A percentile compares a stretch with the other conserved stretches of the same genome.
These are phyloP conservation scores for Neodontobutis hainanensis DNA, from an alignment of 2,113 vertebrate genomes.

Conservation along the genomic window DNA sequence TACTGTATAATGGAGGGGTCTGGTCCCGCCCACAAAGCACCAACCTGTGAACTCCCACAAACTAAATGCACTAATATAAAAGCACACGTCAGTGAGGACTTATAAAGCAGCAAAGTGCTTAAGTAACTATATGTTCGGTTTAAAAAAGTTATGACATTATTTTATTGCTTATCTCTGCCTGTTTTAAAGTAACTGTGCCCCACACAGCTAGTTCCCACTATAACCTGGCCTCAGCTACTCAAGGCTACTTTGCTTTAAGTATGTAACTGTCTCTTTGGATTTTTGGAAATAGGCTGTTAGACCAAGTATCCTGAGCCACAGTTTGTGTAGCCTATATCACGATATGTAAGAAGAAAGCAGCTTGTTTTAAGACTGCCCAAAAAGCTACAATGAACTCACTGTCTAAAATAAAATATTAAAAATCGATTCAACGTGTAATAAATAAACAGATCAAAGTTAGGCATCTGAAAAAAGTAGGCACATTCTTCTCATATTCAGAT, in stretches of 20 bases:
- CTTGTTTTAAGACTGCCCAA: background rate
- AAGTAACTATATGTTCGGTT: too few relatives aligned
- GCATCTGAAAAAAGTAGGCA: background rate
- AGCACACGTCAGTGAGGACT: too few relatives aligned
- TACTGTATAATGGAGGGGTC: background rate
- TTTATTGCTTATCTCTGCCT: too few relatives aligned
- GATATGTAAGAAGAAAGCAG: background rate
- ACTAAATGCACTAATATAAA: background rate
- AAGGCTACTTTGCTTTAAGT: too few relatives aligned
- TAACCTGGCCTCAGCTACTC: too few relatives aligned
- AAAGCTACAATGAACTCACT: background rate
- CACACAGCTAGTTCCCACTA: too few relatives aligned
- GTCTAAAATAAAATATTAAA: background rate
- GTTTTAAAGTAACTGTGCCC: too few relatives aligned
- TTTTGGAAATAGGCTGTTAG: background rate
- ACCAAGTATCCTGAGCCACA: background rate
- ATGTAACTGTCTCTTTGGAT: background rate
- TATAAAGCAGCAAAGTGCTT: too few relatives aligned
- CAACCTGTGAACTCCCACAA: constrained; percentile 3
- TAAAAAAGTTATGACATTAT: too few relatives aligned
- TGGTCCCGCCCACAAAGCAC: constrained; percentile 3
- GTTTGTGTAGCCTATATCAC: background rate
- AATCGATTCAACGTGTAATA: too few relatives aligned
- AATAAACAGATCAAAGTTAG: background rate
- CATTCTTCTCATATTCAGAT: constrained; percentile 9